A percentile compares a stretch with the other conserved stretches of the same genome.
phyloP scores from a whole-genome alignment of 1,140 invertebrate species.

The Drosophila burlai region DNA sequence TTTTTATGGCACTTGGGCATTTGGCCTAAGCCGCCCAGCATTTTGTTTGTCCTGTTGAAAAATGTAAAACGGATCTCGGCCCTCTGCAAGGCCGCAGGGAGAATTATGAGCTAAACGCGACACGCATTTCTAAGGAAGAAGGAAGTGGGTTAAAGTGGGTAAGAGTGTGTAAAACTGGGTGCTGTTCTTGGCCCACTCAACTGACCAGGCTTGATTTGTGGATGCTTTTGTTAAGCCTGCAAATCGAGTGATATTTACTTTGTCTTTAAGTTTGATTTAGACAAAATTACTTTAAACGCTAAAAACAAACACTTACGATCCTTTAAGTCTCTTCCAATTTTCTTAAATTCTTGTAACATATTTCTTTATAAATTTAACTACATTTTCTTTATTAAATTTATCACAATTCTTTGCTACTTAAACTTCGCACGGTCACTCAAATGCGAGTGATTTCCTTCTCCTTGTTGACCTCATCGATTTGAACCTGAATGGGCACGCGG shows the following conservation, averaged over 20 bases:
- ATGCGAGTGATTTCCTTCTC: slow-evolving; percentile 34
- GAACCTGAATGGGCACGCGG: slow-evolving; percentile 66
- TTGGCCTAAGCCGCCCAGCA: slow-evolving; percentile 57
- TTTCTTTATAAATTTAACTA: slow-evolving; percentile 30
- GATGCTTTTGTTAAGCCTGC: slow-evolving; percentile 51
- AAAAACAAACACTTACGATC: not conserved
- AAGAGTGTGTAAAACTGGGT: not conserved
- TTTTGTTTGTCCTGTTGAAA: slow-evolving; percentile 67
- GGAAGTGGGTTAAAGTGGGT: not conserved
- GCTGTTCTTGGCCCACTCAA: not conserved
- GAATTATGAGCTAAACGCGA: slow-evolving; percentile 78
- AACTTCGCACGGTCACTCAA: slow-evolving; percentile 1
- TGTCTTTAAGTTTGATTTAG: slow-evolving; percentile 33
- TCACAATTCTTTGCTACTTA: slow-evolving; percentile 70
- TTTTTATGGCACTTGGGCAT: slow-evolving; percentile 78
- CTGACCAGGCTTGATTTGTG: slow-evolving; percentile 59
- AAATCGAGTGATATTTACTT: slow-evolving; percentile 49
- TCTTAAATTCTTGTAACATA: not conserved
- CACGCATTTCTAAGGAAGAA: slow-evolving; percentile 37
- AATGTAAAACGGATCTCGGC: slow-evolving; percentile 62
- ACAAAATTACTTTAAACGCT: not conserved
- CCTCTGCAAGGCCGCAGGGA: slow-evolving; percentile 35
- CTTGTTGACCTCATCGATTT: slow-evolving; percentile 61
- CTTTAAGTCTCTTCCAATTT: not conserved
- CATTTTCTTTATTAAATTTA: slow-evolving; percentile 70